Evolutionary conservation across 2,888 invertebrate species (phyloP).

Genomic region (Acrocyrtus sp.): DNA sequence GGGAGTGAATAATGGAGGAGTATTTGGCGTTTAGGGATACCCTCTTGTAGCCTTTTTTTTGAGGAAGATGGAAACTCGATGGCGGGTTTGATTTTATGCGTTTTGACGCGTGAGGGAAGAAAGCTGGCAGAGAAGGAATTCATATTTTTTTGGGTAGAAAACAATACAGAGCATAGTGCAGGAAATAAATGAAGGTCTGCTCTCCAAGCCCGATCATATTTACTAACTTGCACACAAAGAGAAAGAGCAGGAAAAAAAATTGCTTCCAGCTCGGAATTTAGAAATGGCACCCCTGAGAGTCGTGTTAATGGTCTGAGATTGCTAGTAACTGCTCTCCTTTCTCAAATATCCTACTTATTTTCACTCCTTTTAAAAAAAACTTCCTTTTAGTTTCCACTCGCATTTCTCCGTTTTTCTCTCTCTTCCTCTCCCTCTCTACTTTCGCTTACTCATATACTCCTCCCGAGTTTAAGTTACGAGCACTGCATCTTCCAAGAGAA

Average conservation of each 20-base stretch:
- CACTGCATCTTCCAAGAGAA: neutral
- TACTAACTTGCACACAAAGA: too few species aligned
- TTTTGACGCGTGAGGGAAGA: too few species aligned
- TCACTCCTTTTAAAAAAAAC: slow-evolving; percentile 14
- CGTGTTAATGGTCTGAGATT: slow-evolving; percentile 62
- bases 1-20: too few species aligned
- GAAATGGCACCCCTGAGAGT: slow-evolving; percentile 62
- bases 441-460: slow-evolving; percentile 1
- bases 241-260: slow-evolving; percentile 27
- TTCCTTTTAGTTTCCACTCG: neutral
- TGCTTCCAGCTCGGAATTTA: slow-evolving; percentile 55
- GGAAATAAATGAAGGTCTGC: too few species aligned
- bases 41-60: too few species aligned
- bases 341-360: slow-evolving; percentile 60
- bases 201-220: too few species aligned
- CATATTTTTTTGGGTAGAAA: too few species aligned
- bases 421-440: slow-evolving; percentile 4
- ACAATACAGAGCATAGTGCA: too few species aligned
- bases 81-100: too few species aligned
- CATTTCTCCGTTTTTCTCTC: slow-evolving; percentile 2
- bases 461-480: neutral
- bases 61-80: too few species aligned
- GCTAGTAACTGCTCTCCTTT: slow-evolving; percentile 57
- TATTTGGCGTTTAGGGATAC: too few species aligned
- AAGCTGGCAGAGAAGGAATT: too few species aligned